A percentile compares a stretch with the other conserved stretches of the same genome.
These are phyloP conservation scores for Plecotus auritus DNA, from an alignment of 2,113 vertebrate species.

Conservation along the genomic window DNA sequence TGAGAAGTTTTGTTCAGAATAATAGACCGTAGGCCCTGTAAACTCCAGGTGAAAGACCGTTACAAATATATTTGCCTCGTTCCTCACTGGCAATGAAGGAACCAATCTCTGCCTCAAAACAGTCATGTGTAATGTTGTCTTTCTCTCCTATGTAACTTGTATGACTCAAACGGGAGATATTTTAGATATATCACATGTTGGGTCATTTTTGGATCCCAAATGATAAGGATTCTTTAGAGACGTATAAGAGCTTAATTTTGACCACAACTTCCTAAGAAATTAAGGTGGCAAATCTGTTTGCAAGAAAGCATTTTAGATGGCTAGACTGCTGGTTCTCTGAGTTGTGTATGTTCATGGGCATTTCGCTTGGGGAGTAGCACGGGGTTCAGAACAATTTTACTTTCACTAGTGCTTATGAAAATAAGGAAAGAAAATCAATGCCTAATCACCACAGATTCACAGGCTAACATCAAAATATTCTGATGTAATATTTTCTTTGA, in stretches of 20 bases:
- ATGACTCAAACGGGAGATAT: not conserved
- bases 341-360: not conserved
- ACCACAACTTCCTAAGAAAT: not conserved
- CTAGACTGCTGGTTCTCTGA: not conserved
- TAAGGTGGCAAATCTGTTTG: not conserved
- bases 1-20: not conserved
- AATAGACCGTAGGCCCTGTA: not conserved
- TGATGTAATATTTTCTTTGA: not conserved
- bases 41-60: not conserved
- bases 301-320: not conserved
- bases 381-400: not conserved
- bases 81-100: not conserved
- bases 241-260: conserved; percentile 1
- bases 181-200: not conserved
- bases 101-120: not conserved
- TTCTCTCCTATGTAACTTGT: not conserved
- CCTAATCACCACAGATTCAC: not conserved
- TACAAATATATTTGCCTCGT: not conserved
- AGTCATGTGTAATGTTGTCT: not conserved
- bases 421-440: not conserved
- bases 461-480: not conserved
- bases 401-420: not conserved
- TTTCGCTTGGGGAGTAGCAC: not conserved
- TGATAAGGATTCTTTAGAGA: conserved; percentile 1
- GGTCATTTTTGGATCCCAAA: conserved; percentile 1